Conservation (phyloP, 2,888 invertebrate species). For the Melanostoma mellinum region DNA sequence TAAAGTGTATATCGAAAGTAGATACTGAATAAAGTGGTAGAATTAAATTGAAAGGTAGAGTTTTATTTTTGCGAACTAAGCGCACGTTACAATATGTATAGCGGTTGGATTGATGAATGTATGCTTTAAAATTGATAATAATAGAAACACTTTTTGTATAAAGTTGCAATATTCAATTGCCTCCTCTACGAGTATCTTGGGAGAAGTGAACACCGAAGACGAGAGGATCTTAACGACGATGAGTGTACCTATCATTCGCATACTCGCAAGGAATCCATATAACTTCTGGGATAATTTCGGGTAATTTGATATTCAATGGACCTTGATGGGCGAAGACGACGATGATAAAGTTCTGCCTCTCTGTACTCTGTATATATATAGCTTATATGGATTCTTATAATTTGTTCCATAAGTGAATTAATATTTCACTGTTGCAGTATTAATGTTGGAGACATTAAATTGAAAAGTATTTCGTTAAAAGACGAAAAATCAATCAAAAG, state of each 20-base stretch:
- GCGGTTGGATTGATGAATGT: slow-evolving; percentile 16
- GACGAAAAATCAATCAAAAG: too few relatives aligned
- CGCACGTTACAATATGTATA: too few relatives aligned
- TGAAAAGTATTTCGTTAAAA: too few relatives aligned
- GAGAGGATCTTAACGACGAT: slow-evolving; percentile 19
- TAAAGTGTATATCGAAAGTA: too few relatives aligned
- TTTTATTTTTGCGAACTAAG: too few relatives aligned
- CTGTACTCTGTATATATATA: too few relatives aligned
- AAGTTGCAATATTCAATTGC: slow-evolving; percentile 47
- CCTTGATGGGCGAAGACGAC: not conserved
- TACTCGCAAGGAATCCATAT: slow-evolving; percentile 55
- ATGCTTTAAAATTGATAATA: slow-evolving; percentile 49
- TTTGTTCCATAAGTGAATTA: not conserved
- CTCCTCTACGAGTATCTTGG: not conserved
- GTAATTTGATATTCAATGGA: slow-evolving; percentile 40
- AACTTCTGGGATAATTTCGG: slow-evolving; percentile 37
- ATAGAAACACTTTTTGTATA: slow-evolving; percentile 54
- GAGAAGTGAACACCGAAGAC: slow-evolving; percentile 19
- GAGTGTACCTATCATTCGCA: not conserved
- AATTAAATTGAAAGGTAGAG: too few relatives aligned
- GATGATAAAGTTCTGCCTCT: not conserved
- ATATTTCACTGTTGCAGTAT: too few relatives aligned
- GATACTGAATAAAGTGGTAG: too few relatives aligned
- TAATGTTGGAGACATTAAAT: too few relatives aligned
- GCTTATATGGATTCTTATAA: slow-evolving; percentile 49